Percentiles rank a stretch among this genome's conserved stretches.
phyloP scores from a whole-genome alignment of 1,140 invertebrate genomes.

The Cepaea nemoralis region DNA sequence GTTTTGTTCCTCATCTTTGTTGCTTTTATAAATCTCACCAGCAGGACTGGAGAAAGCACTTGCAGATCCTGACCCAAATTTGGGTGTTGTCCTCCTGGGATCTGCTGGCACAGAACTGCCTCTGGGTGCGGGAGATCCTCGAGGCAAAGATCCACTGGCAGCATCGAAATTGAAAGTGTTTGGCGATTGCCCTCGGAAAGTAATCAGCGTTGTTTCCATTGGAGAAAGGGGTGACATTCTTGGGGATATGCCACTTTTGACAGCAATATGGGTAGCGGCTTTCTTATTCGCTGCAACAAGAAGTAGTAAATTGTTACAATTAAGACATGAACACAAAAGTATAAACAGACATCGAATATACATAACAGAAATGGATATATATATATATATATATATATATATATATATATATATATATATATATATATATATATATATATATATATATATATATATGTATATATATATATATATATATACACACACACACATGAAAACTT shows the following conservation, averaged over 20 bases:
- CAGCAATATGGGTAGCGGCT: constrained; percentile 25
- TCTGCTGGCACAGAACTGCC: not conserved
- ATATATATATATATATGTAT: no score
- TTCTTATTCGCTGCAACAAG: constrained; percentile 24
- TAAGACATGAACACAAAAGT: no score
- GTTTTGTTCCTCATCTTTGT: not conserved
- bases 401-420: no score
- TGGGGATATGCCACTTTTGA: constrained; percentile 37
- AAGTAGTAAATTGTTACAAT: not conserved
- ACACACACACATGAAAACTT: no score
- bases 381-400: no score
- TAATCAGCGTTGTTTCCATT: constrained; percentile 40
- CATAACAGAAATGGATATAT: no score
- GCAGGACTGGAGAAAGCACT: not conserved
- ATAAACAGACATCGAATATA: no score
- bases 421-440: no score
- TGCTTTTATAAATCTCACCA: not conserved
- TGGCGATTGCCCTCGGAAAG: constrained; percentile 45
- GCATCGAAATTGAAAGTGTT: constrained; percentile 45
- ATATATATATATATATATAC: no score
- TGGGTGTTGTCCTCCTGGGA: not conserved
- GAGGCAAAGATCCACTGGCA: constrained; percentile 43
- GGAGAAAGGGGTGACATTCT: constrained; percentile 38
- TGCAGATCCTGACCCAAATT: not conserved
- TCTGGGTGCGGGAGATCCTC: not conserved